Evolutionary conservation across 2,888 invertebrate genomes (phyloP).

Genomic region (Cactoblastis cactorum): DNA sequence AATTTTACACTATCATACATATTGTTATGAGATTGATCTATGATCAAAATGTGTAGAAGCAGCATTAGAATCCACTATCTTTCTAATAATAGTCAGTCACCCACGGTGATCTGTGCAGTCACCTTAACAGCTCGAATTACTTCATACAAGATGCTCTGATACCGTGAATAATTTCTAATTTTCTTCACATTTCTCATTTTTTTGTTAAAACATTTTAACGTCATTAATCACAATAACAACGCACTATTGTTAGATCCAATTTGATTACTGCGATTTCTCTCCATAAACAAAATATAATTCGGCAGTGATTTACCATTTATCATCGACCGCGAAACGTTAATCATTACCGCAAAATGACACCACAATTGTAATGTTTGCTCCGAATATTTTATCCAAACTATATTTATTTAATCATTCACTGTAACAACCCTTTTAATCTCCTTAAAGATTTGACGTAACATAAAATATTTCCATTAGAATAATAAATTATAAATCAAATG

Average conservation of each 20-base stretch:
- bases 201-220: neutral
- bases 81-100: no score
- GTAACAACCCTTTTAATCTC: no score
- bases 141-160: no score
- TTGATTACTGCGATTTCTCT: conserved; percentile 1
- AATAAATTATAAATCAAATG: neutral
- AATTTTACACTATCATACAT: no score
- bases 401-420: neutral
- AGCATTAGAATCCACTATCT: no score
- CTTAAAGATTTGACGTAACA: neutral
- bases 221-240: conserved; percentile 5
- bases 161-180: no score
- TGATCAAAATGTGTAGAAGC: no score
- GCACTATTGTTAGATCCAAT: neutral
- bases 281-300: conserved; percentile 6
- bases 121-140: no score
- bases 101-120: no score
- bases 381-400: neutral
- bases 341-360: neutral
- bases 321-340: neutral
- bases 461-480: conserved; percentile 4
- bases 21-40: no score
- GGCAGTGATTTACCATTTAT: neutral
- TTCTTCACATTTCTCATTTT: conserved; percentile 16
- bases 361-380: neutral